Evolutionary conservation across 2,888 invertebrate genomes (phyloP), one percentile per base, ranked within the genome.

Genomic region (Sarcophaga caerulescens): DNA sequence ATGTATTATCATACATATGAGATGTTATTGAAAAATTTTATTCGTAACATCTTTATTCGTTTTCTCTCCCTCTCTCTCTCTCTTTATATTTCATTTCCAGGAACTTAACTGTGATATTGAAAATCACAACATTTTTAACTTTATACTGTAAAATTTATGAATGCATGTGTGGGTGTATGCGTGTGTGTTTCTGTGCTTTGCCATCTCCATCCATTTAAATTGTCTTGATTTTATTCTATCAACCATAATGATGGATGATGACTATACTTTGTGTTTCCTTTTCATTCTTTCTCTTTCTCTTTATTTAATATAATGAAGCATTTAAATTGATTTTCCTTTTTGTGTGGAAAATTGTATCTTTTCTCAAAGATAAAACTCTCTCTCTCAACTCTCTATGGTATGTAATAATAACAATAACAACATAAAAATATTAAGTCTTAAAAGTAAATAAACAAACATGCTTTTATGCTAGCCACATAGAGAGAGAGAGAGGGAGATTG

Each of bases 211-310:
- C 52, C 52, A 59, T 69, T 70, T 71, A 71, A 71, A 77, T 65
- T 76, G 60, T 77, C 76, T 82, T 82, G 65, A 71, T 77, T 71
- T 71, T 14, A 76, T 52, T 81, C 59, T 70, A 71, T 77, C 59
- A 59, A 71, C 59, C n/a, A 75, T 74, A 63, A 73, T 77, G 82
- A 77, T 66, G 62, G 47, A 77, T 77, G 82, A 82, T 77, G 82
- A 77, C 52, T 52, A 35, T 5, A 17, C 52, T 14, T 1, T 14
- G 35, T 35, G 35, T 10, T 6, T 1, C 35, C 6, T 6, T 35
- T 25, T 47, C 12, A 3, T 0, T 52, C 52, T 52, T 1, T 4
- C 17, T 52, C 52, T 3, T 5, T 5, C 17, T 52, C 17, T 65
- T 65, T 76, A 57, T 76, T 71, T 76, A 81, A 74, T 74, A 69